Conservation (phyloP, 2,888 invertebrate species). For the Trachelus iudaicus region DNA sequence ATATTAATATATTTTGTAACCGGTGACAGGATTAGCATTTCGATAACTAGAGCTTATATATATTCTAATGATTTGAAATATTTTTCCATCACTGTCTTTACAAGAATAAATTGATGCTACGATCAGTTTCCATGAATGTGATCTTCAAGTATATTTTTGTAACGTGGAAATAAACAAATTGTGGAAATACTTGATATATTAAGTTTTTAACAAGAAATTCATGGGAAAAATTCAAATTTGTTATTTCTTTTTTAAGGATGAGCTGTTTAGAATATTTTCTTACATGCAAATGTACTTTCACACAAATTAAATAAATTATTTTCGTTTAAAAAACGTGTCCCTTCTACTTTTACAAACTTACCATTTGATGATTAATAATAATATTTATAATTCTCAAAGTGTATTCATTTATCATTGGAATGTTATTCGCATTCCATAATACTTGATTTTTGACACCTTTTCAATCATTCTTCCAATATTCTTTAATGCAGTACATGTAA, state of each 20-base stretch:
- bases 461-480: constrained; percentile 13
- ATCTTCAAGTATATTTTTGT: too few relatives aligned
- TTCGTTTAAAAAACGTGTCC: constrained; percentile 37
- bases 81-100: too few relatives aligned
- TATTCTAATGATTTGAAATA: too few relatives aligned
- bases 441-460: constrained; percentile 2
- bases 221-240: too few relatives aligned
- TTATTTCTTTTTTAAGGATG: neutral
- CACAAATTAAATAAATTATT: constrained; percentile 40
- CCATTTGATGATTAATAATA: constrained; percentile 25
- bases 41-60: too few relatives aligned
- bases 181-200: too few relatives aligned
- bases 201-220: too few relatives aligned
- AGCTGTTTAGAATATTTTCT: constrained; percentile 15
- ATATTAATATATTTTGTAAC: too few relatives aligned
- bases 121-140: too few relatives aligned
- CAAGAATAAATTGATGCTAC: too few relatives aligned
- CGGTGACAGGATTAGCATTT: too few relatives aligned
- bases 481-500: neutral
- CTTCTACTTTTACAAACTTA: constrained; percentile 40
- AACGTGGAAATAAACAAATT: too few relatives aligned
- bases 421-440: constrained; percentile 13
- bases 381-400: constrained; percentile 15
- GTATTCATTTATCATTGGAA: constrained; percentile 17
- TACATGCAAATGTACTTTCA: neutral